Evolutionary conservation across 2,113 vertebrate genomes (phyloP), one percentile per base, ranked within the genome.

Genomic region (Odocoileus hemionus): DNA sequence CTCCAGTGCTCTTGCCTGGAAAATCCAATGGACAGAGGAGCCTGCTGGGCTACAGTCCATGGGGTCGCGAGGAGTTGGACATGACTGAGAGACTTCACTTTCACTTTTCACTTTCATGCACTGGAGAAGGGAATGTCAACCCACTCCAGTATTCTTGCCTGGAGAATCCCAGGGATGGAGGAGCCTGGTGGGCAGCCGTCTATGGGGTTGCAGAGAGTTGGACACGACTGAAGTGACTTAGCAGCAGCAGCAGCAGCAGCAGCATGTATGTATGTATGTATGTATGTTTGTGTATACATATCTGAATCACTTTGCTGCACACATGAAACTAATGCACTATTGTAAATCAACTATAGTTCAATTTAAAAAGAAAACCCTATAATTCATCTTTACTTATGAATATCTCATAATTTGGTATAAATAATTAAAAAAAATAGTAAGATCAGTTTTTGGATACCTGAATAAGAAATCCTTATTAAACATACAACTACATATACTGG

Each of bases 1-100:
- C 17, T 36, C 64, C 64, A 70, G n/a, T 36, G 36, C n/a, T 36
- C n/a, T 70, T 70, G n/a, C 64, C 64, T 70, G 17, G n/a, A 8
- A 11, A 70, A 36, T 70, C 9, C 4, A n/a, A 70, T 21, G 9
- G n/a, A 21, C 0, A 1, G 33, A 36, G 9, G 17, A 70, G 17
- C 17, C 64, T 70, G 17, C 17, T 36, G 4, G 64, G n/a, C 9
- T 70, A 12, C n/a, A 36, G 64, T 23, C 19, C n/a, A 70, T 23
- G 19, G 19, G n/a, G 4, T 70, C 0, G 0, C 2, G 9, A 36
- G n/a, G 64, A 36, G n/a, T 36, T 0, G 16, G n/a, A 70, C 10
- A 36, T 1, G 9, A 70, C 64, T 70, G n/a, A 23, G 17, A 0
- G 10, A 36, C 17, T 70, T 36, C 64, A 70, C 17, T 70, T 36